Evolutionary conservation across 2,797 vertebrate species (phyloP), one percentile per base, ranked within the genome.

Genomic region (Chelon labrosus): DNA sequence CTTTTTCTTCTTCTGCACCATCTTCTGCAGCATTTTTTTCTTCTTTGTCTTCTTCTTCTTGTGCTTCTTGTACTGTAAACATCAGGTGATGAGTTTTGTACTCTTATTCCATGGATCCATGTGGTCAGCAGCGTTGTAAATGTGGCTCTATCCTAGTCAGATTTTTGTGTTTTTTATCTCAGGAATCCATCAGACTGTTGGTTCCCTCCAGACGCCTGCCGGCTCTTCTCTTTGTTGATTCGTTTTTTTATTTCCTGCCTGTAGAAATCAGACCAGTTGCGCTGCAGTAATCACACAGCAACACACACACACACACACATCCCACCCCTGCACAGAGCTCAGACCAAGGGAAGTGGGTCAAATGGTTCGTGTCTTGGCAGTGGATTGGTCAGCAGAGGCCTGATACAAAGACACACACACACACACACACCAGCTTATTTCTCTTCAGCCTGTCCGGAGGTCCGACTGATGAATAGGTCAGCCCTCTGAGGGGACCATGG

Each of bases 381-480:
- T 71, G 75, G 84, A 85, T 80, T 76, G 80, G 63, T 64, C 81
- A 63, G 63, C 63, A 66, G 77, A 58, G 59, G 44, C 51, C 38
- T 54, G 52, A 73, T 54, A 73, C 68, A 72, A 12, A 78, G 12
- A 59, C 46, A 59, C 51, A 70, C 55, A 60, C 39, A 20, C 19
- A 65, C 47, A 70, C 62, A 67, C 62, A 53, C 62, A 79, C 41
- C 70, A 80, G 82, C 70, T 66, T 79, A 75, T 75, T 73, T 65
- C 79, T 82, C 38, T 39, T 44, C 72, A 73, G 84, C 75, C 64
- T 79, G 80, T 86, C 80, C 41, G 49, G 75, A 70, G 77, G 79
- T 81, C 71, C 47, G 71, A 50, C 63, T 85, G 80, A 80, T 54
- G 78, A 79, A 87, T 79, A 86, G 86, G 86, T 89, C 87, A 79